Base-by-base conservation (phyloP, 2,797 vertebrate genomes). In the Pseudomugil tenellus region DNA sequence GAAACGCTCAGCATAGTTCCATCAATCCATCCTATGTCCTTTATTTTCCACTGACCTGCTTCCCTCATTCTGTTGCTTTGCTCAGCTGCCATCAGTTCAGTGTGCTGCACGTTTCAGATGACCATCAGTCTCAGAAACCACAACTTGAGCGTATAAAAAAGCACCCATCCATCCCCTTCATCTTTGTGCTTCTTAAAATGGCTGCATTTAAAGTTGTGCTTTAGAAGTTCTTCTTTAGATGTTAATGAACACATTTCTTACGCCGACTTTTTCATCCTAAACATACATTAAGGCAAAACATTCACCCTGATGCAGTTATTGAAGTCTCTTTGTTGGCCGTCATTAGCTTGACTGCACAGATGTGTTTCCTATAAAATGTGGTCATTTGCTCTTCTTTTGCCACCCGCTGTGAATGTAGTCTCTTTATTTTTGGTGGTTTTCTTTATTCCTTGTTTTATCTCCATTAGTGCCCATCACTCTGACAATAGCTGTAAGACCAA, bases 341-440 rank as follows among this genome's bases (percentile, higher is more conserved):
- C 75, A 84, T 90, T 88, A 86, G 74, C 64, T 75, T 48, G 68
- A 84, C 76, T 83, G 77, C 75, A 67, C 80, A 87, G 84, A 83
- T 87, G 61, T 84, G 61, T 84, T 83, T 80, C 82, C 29, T 83
- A 70, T 58, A 58, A 70, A 60, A 83, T 83, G 65, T 65, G 76
- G 82, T 58, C 71, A 80, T 65, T 66, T 58, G 43, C 58, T 61
- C 13, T 35, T 49, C 5, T 12, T 66, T 58, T 39, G 51, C 26
- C 59, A 62, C 46, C 12, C 41, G 61, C 49, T 79, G 49, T 70
- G 55, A 62, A 75, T 73, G 58, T 41, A 31, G 52, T 68, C 54
- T 70, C 26, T 73, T 72, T 75, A 39, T 53, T 76, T 79, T 76
- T 58, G 32, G 34, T 63, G 58, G 34, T 71, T 70, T 37, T 74